Percentiles rank a stretch among this genome's conserved stretches.
phyloP scores from a whole-genome alignment of 2,888 invertebrate species.

The Drosophila sordidapex region DNA sequence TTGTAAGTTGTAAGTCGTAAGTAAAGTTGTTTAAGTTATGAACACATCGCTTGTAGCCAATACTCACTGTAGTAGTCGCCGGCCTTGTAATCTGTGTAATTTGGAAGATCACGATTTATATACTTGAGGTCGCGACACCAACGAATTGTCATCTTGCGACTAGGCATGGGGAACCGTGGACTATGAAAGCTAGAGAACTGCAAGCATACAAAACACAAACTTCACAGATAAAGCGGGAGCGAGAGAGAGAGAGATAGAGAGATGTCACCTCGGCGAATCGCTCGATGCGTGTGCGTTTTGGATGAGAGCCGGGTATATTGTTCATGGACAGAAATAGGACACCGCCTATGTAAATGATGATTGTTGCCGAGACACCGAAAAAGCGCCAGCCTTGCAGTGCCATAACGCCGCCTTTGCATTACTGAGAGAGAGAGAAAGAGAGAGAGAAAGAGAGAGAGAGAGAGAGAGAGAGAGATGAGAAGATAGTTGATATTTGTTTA shows the following conservation, averaged over 20 bases:
- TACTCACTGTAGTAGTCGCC: conserved; percentile 70
- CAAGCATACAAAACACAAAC: neutral
- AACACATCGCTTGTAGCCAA: neutral
- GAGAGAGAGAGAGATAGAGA: neutral
- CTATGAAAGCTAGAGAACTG: conserved; percentile 82
- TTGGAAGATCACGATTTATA: conserved; percentile 80
- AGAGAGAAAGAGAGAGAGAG: conserved; percentile 3
- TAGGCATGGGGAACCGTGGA: conserved; percentile 79
- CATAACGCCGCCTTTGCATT: conserved; percentile 83
- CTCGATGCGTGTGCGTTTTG: conserved; percentile 80
- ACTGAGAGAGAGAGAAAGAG: conserved; percentile 59
- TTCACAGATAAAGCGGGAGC: neutral
- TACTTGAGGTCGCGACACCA: conserved; percentile 84
- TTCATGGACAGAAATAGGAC: conserved; percentile 84
- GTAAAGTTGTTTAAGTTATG: neutral
- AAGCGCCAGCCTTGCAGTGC: conserved; percentile 85
- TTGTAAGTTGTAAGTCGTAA: too few relatives aligned
- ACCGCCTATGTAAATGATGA: conserved; percentile 84
- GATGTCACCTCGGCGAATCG: conserved; percentile 82
- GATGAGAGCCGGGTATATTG: conserved; percentile 84
- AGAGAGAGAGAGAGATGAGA: neutral
- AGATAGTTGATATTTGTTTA: conserved; percentile 1
- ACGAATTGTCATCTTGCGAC: conserved; percentile 82
- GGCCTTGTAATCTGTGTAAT: conserved; percentile 71
- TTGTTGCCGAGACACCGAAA: conserved; percentile 84